Base-by-base conservation (phyloP, 2,888 invertebrate genomes). In the Erpobdella octoculata region DNA sequence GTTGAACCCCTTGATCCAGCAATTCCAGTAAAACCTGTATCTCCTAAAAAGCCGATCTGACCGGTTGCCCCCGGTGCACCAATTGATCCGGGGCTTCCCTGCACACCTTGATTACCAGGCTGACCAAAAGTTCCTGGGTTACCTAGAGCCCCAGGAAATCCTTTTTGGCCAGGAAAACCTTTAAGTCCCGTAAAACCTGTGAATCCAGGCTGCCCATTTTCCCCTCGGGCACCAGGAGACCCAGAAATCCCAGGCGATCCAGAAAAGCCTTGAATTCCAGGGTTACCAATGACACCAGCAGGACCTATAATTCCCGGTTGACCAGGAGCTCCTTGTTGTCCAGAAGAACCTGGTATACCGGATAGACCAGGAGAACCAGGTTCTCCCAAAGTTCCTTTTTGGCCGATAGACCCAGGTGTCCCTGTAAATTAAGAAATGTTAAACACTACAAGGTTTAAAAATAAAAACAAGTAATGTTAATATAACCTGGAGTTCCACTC, bases 151-250 rank as follows among this genome's bases (percentile, higher is more conserved):
- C 72, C 72, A 6, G 48, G 28, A 68, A 12, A 21, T 37, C 72
- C 72, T 31, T 58, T 38, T 38, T 70, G 59, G 33, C 70, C 70
- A 15, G n/a, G n/a, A n/a, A n/a, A n/a, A n/a, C n/a, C n/a, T n/a
- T n/a, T n/a, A n/a, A n/a, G n/a, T n/a, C n/a, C n/a, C n/a, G n/a
- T n/a, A n/a, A n/a, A 25, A n/a, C 72, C 72, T 36, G 58, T 35
- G 6, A 21, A 28, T 41, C 73, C 73, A 21, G 18, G 25, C 2
- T 28, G 41, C 5, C 73, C 73, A 80, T 80, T 81, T 79, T 68
- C 21, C 8, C 73, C 73, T 28, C 28, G 9, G 6, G 9, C 41
- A 8, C 72, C 72, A 61, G 37, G 12, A 25, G 25, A 69, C 4
- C 72, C 72, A 31, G 15, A 31, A 59, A 8, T 15, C 9, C 70